These are phyloP conservation scores for Drosophila tsacasi DNA, from an alignment of 1,140 invertebrate genomes.

Conservation along the genomic window DNA sequence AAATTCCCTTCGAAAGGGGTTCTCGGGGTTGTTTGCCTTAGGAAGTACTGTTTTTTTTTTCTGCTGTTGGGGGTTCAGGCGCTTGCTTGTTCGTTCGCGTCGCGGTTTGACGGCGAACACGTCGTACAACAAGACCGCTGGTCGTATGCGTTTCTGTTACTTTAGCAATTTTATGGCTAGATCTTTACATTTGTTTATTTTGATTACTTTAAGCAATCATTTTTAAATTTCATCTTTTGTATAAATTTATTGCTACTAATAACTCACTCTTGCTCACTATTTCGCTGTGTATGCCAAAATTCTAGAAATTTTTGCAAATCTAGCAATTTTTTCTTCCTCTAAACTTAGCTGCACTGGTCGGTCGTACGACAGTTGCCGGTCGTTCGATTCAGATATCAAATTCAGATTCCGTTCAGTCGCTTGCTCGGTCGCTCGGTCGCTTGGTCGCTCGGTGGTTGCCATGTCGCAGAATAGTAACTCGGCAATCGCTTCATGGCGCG, in stretches of 20 bases:
- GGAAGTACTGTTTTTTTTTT: no score
- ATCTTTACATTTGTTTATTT: no score
- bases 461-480: slow-evolving; percentile 30
- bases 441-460: background rate
- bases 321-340: background rate
- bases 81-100: background rate
- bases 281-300: no score
- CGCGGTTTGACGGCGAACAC: slow-evolving; percentile 18
- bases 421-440: background rate
- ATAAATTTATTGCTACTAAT: no score
- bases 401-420: slow-evolving; percentile 4
- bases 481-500: slow-evolving; percentile 34
- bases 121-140: slow-evolving; percentile 42
- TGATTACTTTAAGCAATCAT: no score
- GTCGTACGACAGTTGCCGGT: slow-evolving; percentile 44
- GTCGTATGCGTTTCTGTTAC: background rate
- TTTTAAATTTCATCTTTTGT: no score
- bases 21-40: background rate
- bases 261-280: no score
- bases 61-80: background rate
- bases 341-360: slow-evolving; percentile 2
- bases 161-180: background rate
- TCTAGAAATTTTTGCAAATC: no score
- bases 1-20: background rate
- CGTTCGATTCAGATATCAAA: background rate